Conservation (phyloP, 2,113 vertebrate genomes). For the Dendropsophus ebraccatus region DNA sequence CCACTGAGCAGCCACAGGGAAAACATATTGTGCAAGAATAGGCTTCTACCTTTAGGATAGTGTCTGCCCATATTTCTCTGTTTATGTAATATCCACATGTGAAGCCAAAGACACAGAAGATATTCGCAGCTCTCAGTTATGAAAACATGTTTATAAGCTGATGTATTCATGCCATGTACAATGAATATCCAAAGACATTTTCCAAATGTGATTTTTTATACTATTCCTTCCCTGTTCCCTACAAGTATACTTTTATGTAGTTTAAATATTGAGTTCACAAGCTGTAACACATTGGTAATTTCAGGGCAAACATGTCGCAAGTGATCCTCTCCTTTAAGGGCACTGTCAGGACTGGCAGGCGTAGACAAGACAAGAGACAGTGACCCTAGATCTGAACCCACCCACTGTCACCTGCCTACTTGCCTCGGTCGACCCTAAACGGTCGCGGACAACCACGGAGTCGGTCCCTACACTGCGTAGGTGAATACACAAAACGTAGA, state of each 20-base stretch:
- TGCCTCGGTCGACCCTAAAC: too few species aligned
- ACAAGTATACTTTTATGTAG: not conserved
- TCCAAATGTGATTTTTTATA: not conserved
- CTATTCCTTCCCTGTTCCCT: not conserved
- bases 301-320: not conserved
- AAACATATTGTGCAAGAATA: conserved; percentile 24
- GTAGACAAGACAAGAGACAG: too few species aligned
- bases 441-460: too few species aligned
- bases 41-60: conserved; percentile 31
- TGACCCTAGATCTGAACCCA: too few species aligned
- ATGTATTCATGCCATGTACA: not conserved
- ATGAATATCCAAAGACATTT: not conserved
- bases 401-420: too few species aligned
- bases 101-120: not conserved
- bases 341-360: too few species aligned
- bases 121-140: not conserved
- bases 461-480: too few species aligned
- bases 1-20: conserved; percentile 37
- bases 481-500: too few species aligned
- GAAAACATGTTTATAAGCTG: conserved; percentile 3
- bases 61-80: conserved; percentile 26
- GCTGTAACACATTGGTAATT: not conserved
- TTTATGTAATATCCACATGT: conserved; percentile 12
- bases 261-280: not conserved
- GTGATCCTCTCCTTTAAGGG: too few species aligned